Evolutionary conservation across 2,888 invertebrate species (phyloP).

Genomic region (Hylaea fasciaria): DNA sequence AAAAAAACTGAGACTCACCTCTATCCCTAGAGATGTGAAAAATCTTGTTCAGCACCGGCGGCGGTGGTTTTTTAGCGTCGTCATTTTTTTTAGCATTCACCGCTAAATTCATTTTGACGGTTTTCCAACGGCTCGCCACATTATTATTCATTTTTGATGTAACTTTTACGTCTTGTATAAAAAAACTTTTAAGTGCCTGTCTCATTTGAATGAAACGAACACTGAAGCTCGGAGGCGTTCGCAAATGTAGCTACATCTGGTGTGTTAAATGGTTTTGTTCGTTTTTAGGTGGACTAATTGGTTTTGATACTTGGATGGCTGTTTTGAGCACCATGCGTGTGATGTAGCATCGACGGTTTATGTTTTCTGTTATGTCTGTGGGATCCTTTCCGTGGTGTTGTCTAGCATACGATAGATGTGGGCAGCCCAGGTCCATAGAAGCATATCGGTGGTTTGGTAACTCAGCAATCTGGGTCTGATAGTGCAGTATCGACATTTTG

Average conservation of each 20-base stretch:
- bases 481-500: too few species aligned
- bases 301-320: slow-evolving; percentile 33
- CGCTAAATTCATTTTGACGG: slow-evolving; percentile 63
- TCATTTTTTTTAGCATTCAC: slow-evolving; percentile 53
- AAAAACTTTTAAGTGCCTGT: slow-evolving; percentile 40
- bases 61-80: slow-evolving; percentile 46
- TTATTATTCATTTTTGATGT: slow-evolving; percentile 62
- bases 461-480: too few species aligned
- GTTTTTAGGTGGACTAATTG: slow-evolving; percentile 15
- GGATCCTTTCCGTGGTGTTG: too few species aligned
- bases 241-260: slow-evolving; percentile 34
- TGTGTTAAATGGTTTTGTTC: slow-evolving; percentile 35
- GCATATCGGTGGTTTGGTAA: too few species aligned
- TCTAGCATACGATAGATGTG: too few species aligned
- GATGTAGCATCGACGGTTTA: too few species aligned
- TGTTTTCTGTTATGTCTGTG: too few species aligned
- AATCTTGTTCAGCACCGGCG: slow-evolving; percentile 53
- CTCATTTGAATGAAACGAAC: slow-evolving; percentile 40
- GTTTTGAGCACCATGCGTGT: background rate
- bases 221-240: slow-evolving; percentile 29
- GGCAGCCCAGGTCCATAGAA: too few species aligned
- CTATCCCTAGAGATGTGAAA: slow-evolving; percentile 63
- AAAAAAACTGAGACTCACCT: slow-evolving; percentile 56
- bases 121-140: slow-evolving; percentile 67
- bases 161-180: slow-evolving; percentile 34